phyloP scores from a whole-genome alignment of 2,888 invertebrate genomes.

The Tuberolachnus salignus region DNA sequence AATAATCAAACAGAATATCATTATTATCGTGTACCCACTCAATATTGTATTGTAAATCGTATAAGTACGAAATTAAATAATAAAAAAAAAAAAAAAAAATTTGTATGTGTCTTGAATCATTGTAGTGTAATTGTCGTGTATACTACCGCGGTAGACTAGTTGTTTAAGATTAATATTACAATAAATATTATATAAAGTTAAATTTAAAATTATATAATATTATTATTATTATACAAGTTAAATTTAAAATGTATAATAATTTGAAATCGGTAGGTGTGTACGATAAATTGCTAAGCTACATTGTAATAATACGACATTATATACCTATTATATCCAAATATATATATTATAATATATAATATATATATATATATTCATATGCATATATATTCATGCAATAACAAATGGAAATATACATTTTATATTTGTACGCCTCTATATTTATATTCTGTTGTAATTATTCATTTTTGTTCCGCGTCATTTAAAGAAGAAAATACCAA shows the following conservation, averaged over 20 bases:
- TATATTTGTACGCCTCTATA: conserved; percentile 41
- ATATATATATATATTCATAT: neutral
- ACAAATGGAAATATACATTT: conserved; percentile 38
- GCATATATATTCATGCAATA: conserved; percentile 7
- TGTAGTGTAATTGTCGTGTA: too few species aligned
- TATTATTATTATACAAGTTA: conserved; percentile 21
- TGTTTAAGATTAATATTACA: neutral
- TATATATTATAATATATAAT: neutral
- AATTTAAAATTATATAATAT: neutral
- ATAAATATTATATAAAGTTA: neutral
- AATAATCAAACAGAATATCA: too few species aligned
- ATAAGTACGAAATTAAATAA: too few species aligned
- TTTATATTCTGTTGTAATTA: neutral
- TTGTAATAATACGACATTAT: conserved; percentile 19
- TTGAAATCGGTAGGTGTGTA: neutral
- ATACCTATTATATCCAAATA: neutral
- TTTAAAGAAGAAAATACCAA: too few species aligned
- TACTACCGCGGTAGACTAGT: too few species aligned
- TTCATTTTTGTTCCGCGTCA: too few species aligned
- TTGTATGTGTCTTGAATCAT: too few species aligned
- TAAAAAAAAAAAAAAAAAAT: too few species aligned
- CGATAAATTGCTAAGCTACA: conserved; percentile 24
- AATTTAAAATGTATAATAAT: conserved; percentile 1
- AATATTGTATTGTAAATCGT: too few species aligned
- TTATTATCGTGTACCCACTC: too few species aligned